phyloP scores from a whole-genome alignment of 1,140 invertebrate species.

The Trichonephila clavata region DNA sequence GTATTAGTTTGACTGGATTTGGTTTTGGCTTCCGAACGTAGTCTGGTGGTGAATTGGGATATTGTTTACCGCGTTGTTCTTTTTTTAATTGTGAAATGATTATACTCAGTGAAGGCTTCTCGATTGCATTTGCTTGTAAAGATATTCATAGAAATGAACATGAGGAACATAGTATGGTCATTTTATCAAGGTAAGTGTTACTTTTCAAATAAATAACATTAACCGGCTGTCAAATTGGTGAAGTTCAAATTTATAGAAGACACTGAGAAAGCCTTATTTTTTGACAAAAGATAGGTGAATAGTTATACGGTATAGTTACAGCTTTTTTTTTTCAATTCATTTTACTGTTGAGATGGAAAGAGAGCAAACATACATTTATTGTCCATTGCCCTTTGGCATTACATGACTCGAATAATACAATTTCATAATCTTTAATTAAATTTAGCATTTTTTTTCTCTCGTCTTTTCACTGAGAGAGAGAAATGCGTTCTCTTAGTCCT shows the following conservation, averaged over 20 bases:
- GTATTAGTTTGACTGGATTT: neutral
- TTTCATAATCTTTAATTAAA: neutral
- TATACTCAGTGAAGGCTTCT: neutral
- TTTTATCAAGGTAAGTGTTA: neutral
- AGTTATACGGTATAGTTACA: neutral
- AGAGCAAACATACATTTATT: neutral
- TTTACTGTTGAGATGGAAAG: neutral
- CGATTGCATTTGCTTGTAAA: neutral
- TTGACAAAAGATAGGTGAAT: neutral
- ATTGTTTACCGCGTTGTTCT: neutral
- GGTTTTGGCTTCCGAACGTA: conserved; percentile 5
- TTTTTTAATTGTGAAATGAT: neutral
- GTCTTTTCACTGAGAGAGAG: neutral
- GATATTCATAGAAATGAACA: neutral
- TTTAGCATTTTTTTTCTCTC: neutral
- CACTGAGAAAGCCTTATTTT: neutral
- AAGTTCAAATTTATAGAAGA: neutral
- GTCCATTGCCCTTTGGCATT: conserved; percentile 15
- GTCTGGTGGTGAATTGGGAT: neutral
- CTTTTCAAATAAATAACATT: neutral
- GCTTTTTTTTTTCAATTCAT: neutral
- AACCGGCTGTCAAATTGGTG: neutral
- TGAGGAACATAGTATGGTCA: neutral
- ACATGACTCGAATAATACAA: neutral
- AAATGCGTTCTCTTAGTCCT: no score